Percentiles rank a stretch among this genome's conserved stretches.
Conservation (phyloP, 2,113 vertebrate species). For the Stegostoma tigrinum region DNA sequence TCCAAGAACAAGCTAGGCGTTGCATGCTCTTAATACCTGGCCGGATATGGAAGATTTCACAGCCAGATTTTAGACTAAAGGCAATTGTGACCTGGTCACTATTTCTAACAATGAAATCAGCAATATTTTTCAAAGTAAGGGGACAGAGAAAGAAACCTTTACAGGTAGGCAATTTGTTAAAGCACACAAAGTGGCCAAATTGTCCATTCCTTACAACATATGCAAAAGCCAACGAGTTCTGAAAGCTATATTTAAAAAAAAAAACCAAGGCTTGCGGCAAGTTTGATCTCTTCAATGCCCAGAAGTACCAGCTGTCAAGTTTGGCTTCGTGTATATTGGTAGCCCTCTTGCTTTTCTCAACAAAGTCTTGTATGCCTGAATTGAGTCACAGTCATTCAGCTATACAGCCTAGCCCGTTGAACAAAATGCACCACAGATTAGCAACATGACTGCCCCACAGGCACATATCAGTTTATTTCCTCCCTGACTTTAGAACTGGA, state of each 20-base stretch:
- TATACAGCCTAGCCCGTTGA: no score
- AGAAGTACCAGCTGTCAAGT: background rate
- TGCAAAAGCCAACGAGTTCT: background rate
- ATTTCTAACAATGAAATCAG: background rate
- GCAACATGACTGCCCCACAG: background rate
- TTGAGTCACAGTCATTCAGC: background rate
- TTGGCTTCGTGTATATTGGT: background rate
- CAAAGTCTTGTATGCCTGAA: background rate
- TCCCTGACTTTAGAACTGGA: background rate
- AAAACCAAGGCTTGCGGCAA: background rate
- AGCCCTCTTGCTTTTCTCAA: background rate
- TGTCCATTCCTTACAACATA: no score
- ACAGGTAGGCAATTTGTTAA: background rate
- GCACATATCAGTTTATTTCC: background rate
- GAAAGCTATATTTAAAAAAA: background rate
- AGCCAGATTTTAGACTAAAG: background rate
- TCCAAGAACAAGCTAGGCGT: background rate
- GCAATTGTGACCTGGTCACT: accelerated
- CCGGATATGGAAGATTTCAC: no score
- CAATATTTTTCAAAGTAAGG: background rate
- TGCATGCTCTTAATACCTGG: background rate
- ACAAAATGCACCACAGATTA: background rate
- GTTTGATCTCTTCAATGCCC: background rate
- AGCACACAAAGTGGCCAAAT: background rate
- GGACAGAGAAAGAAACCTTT: no score